Evolutionary conservation across 2,113 vertebrate species (phyloP), one percentile per base, ranked within the genome.

Genomic region (Potamarius usumacintae): DNA sequence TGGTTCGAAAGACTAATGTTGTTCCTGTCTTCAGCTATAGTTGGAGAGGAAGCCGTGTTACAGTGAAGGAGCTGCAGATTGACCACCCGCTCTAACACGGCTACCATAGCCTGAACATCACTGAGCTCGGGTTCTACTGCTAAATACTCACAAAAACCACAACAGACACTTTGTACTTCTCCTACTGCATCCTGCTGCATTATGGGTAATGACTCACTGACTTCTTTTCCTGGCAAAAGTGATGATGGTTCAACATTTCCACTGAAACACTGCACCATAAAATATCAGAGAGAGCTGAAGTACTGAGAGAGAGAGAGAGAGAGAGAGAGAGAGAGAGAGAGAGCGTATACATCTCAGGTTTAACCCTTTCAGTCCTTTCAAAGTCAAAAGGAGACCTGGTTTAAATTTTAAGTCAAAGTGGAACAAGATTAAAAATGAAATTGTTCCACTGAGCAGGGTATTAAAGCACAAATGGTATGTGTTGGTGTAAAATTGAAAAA

Each of bases 31-130:
- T 63, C 82, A 97, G 97, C 90, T 91, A 94, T 86, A 85, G 94
- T 84, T 98, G 97, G 97, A 96, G 93, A 22, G 93, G 95, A 87
- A 96, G 93, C 90, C 93, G 95, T 9, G 96, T 98, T 20, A 96
- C 97, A 0, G 96, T 97, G 88, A 98, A 97, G 90, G 95, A 96
- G 58, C 92, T 97, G 86, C 88, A 88, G 87, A 52, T 76, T 34
- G 57, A 91, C 0, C 85, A 90, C 57, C 90, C 90, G 50, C 94
- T 89, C 10, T 89, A 71, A 10, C 91, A n/a, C 30, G 90, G 87
- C 12, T 92, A 95, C 17, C 89, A 92, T 0, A 97, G 97, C 88
- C 94, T 97, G 17, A 90, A 97, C 0, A 90, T 96, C 82, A 94
- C 94, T 0, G 97, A 97, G 87, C 96, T 96, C 86, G 93, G 96